Base-by-base conservation (phyloP, 2,888 invertebrate species). In the Mesoligia furuncula region DNA sequence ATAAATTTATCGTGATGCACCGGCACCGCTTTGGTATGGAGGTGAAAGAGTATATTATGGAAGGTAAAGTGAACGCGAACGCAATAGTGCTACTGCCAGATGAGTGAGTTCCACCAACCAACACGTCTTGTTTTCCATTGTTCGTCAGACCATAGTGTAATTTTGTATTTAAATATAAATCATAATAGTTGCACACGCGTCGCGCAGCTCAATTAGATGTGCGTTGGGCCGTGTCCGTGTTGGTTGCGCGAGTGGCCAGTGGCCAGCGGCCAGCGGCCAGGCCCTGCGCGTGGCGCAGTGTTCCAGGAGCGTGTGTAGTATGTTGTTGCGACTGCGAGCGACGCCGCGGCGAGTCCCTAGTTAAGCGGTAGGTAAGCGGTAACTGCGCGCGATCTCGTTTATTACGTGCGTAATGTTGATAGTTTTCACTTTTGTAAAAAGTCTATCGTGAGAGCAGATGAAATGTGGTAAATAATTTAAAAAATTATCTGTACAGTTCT, bases 401-500 rank as follows among this genome's bases (percentile, higher is more conserved):
- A 94, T 95, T 94, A 94, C 95, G 95, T 94, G 95, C 95, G 95
- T 94, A 91, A 94, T 95, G 96, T 95, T 95, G 96, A 95, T 96
- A 96, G 96, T 97, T 97, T 97, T 96, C 96, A 97, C 97, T 97
- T 97, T 97, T 97, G 97, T 97, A 97, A 97, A 97, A 97, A 97
- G 96, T 96, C 95, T 96, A 96, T 95, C 95, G 94, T 95, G 95
- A 94, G 93, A 95, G 94, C 94, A 92, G 94, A 94, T 95, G 95
- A 96, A 93, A 95, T 95, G 95, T 95, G 95, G 96, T 95, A 95
- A 96, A 96, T 95, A 96, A 97, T 96, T 97, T 96, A 97, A 97
- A 90, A 95, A 95, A 95, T 93, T 95, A 96, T 96, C 96, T 97
- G 97, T 97, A 97, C 97, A 97, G 97, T 97, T 96, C 96, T 97